Base-by-base conservation (phyloP, 1,140 invertebrate species). In the Panagrolaimus sp. region DNA sequence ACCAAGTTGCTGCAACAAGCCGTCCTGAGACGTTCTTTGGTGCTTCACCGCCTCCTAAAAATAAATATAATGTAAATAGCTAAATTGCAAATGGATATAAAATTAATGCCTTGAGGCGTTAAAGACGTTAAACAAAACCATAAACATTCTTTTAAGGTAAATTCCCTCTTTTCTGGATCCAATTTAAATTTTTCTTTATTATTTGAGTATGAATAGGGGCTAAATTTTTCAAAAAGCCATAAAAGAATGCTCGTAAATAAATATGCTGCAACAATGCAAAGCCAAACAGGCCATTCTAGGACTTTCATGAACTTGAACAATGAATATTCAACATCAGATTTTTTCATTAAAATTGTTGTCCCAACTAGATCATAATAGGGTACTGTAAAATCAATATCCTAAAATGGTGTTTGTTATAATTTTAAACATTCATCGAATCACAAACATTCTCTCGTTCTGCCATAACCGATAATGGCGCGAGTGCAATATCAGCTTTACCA, bases 111-210 rank as follows among this genome's bases (percentile, higher is more conserved):
- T 86, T 96, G 94, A 0, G 94, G 94, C 0, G 94, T 97, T 8
- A 97, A 83, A 0, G 93, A 96, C 24, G 94, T 97, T 93, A 98
- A 96, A 80, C 94, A 97, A 83, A 98, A 98, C 94, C 95, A 97
- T 0, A 97, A 86, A 81, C 93, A 95, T 84, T 97, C 94, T 80
- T 96, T 96, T 1, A 97, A 84, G 24, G 90, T 94, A 77, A 98
- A 98, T 78, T 94, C 91, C 15, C 94, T 85, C 80, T 96, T 95
- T 82, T 96, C 94, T n/a, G 78, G 69, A 72, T 95, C 93, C 74
- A 94, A 89, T 83, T 91, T 91, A 81, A 94, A 95, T 77, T 93
- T 93, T 63, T 93, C 90, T 15, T 89, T 86, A 78, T 96, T 96
- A 80, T 98, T 96, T 80, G 69, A 71, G 74, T 92, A 94, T 75